Evolutionary conservation across 2,113 vertebrate genomes (phyloP).

Genomic region (Mormyrus lacerda): DNA sequence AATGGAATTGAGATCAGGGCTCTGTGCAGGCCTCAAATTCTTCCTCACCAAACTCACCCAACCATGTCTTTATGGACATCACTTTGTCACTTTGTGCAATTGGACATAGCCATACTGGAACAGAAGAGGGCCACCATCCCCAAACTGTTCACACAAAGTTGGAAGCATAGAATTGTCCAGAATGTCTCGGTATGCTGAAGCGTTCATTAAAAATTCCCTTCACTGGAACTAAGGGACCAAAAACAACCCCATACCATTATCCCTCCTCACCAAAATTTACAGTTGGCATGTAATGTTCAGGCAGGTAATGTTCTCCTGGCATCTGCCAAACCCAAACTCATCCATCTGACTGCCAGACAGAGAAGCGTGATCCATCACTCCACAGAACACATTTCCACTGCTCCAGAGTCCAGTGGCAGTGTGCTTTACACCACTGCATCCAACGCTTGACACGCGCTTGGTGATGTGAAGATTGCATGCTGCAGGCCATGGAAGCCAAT

Average conservation of each 20-base stretch:
- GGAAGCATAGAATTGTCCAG: no score
- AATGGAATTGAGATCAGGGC: no score
- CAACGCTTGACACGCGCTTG: not conserved
- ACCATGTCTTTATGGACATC: no score
- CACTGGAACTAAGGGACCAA: not conserved
- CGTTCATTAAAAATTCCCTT: not conserved
- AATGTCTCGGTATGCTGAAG: no score
- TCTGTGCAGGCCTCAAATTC: no score
- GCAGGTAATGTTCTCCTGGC: not conserved
- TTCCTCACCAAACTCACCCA: no score
- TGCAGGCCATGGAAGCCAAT: not conserved
- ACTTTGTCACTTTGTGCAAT: no score
- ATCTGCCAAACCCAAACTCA: not conserved
- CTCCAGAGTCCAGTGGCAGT: not conserved
- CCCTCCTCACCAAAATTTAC: not conserved
- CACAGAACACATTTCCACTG: no score
- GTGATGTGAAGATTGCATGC: not conserved
- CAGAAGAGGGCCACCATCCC: no score
- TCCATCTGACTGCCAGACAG: not conserved
- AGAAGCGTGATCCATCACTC: not conserved
- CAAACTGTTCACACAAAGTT: no score
- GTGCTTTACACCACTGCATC: not conserved
- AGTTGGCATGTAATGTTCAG: not conserved
- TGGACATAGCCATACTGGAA: no score
- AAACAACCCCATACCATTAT: not conserved